Base-by-base conservation (phyloP, 2,113 vertebrate species). In the Sorex fumeus region DNA sequence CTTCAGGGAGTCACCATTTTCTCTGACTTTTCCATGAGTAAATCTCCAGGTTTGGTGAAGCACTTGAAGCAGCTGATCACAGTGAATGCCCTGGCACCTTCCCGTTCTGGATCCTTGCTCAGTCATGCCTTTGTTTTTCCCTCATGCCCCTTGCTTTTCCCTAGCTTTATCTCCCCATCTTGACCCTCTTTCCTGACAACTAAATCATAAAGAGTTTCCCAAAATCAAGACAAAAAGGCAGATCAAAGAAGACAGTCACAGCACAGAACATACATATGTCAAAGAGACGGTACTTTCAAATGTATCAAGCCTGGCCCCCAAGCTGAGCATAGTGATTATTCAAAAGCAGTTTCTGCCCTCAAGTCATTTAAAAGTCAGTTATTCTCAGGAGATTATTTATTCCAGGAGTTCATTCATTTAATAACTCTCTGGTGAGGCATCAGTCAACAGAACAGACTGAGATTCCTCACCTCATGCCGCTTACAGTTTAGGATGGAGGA, bases 311-410 rank as follows among this genome's bases (percentile, higher is more conserved):
- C 40, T 40, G 27, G 21, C 66, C 34, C 21, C 71, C 79, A 43
- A 43, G 15, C 67, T 45, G 50, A 94, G 60, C 8, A 66, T 21
- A 47, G 28, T 89, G 67, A 82, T 50, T 66, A 23, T 76, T 94
- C 40, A 85, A 32, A 84, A 90, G 50, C 85, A 62, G 12, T 67
- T 80, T 34, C 18, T 95, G 10, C 32, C 50, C 25, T 86, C 21
- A 64, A 75, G 15, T 66, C 69, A 74, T 34, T 47, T 84, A 69
- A 93, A 95, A 80, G 25, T 82, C 86, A 95, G 53, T 72, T 83
- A 57, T 91, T 84, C 32, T 80, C 80, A 27, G 19, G 84, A 76
- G 0, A 50, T 50, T 50, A 50, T 50, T 50, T 50, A 50, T 50
- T 50, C 47, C 47, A 50, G 47, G 47, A 50, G 47, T 64, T 87